Conservation (phyloP, 2,797 vertebrate genomes). For the Neoniphon sammara region DNA sequence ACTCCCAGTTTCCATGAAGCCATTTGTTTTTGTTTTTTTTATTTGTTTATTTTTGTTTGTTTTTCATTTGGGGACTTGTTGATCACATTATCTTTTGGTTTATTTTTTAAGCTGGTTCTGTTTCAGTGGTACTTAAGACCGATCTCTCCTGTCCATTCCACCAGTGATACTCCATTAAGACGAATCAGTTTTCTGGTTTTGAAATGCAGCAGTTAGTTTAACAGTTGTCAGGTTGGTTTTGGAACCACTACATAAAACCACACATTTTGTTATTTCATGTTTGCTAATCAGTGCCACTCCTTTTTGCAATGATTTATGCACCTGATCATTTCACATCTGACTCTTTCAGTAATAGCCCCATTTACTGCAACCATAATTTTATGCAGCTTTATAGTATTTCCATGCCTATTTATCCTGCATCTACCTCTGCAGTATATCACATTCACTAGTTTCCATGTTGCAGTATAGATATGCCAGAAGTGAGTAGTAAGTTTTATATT, state of each 20-base stretch:
- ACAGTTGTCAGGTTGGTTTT: slow-evolving; percentile 13
- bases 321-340: slow-evolving; percentile 7
- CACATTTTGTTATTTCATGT: slow-evolving; percentile 2
- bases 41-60: slow-evolving; percentile 15
- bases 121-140: slow-evolving; percentile 19
- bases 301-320: slow-evolving; percentile 13
- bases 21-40: slow-evolving; percentile 22
- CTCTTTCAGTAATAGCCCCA: slow-evolving; percentile 5
- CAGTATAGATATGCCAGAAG: slow-evolving; percentile 24
- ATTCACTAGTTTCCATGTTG: slow-evolving; percentile 41
- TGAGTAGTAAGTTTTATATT: slow-evolving; percentile 4
- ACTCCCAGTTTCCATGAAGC: slow-evolving; percentile 35
- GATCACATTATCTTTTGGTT: slow-evolving; percentile 11
- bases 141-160: slow-evolving; percentile 7
- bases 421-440: slow-evolving; percentile 71
- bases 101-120: slow-evolving; percentile 43
- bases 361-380: slow-evolving; percentile 41
- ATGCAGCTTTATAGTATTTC: slow-evolving; percentile 19
- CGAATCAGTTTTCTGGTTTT: neutral
- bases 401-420: slow-evolving; percentile 72
- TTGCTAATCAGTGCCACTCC: slow-evolving; percentile 28
- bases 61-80: no score
- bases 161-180: slow-evolving; percentile 5
- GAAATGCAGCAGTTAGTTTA: neutral
- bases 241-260: neutral